A percentile compares a stretch with the other conserved stretches of the same genome.
These are phyloP conservation scores for Catharus minimus DNA, from an alignment of 2,113 vertebrate species.

Conservation along the genomic window DNA sequence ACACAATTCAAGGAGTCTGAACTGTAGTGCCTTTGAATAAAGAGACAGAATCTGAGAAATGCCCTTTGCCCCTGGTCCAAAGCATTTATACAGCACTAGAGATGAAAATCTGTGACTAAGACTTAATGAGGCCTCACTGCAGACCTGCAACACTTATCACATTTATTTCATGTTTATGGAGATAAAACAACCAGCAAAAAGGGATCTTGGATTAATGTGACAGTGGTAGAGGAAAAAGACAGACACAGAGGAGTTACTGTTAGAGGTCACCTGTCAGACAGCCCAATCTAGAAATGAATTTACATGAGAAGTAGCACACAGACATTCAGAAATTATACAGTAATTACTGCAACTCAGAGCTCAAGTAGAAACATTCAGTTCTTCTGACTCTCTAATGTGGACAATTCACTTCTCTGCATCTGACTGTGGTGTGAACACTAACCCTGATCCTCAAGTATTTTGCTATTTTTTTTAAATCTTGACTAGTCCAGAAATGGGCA, in stretches of 20 bases:
- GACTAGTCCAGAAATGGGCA: neutral
- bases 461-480: neutral
- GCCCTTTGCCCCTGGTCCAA: neutral
- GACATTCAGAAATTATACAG: neutral
- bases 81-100: neutral
- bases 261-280: neutral
- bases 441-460: neutral
- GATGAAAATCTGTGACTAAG: neutral
- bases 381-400: neutral
- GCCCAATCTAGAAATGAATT: neutral
- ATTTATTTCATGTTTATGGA: neutral
- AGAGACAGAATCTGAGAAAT: neutral
- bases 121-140: neutral
- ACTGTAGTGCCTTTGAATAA: rapidly evolving
- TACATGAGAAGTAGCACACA: neutral
- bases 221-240: neutral
- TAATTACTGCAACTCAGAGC: neutral
- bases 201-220: neutral
- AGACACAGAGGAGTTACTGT: neutral
- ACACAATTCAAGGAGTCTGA: neutral
- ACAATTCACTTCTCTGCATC: neutral
- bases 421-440: neutral
- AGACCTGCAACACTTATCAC: neutral
- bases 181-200: neutral
- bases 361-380: neutral